Conservation (phyloP, 1,140 invertebrate species). For the Nasonia giraulti region DNA sequence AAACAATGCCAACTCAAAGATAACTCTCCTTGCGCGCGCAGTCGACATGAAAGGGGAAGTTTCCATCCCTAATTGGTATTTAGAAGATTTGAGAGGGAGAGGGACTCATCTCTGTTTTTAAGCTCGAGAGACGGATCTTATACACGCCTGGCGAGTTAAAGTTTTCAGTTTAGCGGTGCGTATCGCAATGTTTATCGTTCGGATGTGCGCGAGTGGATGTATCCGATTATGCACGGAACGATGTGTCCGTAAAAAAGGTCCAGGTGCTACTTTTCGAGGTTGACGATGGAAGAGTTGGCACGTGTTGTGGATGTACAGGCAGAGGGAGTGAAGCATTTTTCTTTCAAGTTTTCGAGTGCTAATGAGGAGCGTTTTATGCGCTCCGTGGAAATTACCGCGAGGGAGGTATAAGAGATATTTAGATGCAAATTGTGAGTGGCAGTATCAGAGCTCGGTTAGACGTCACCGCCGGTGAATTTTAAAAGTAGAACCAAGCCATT, state of each 20-base stretch:
- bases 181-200: not conserved
- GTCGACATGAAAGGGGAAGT: constrained; percentile 74
- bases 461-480: too few species aligned
- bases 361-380: too few species aligned
- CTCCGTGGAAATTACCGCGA: too few species aligned
- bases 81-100: constrained; percentile 67
- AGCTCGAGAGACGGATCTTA: not conserved
- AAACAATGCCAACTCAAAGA: constrained; percentile 73
- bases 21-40: constrained; percentile 65
- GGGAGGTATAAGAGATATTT: too few species aligned
- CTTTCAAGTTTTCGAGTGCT: too few species aligned
- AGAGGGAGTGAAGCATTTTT: too few species aligned
- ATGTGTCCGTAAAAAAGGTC: not conserved
- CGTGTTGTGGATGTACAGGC: too few species aligned
- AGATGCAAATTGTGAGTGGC: too few species aligned
- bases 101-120: constrained; percentile 52
- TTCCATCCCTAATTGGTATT: constrained; percentile 73
- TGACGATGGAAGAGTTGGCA: not conserved
- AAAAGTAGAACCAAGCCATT: not conserved
- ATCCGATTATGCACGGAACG: not conserved
- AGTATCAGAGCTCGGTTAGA: too few species aligned
- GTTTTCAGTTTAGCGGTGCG: constrained; percentile 35
- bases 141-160: not conserved
- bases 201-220: not conserved
- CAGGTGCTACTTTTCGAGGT: not conserved